phyloP scores from a whole-genome alignment of 2,113 vertebrate genomes.

The Pseudopipra pipra region DNA sequence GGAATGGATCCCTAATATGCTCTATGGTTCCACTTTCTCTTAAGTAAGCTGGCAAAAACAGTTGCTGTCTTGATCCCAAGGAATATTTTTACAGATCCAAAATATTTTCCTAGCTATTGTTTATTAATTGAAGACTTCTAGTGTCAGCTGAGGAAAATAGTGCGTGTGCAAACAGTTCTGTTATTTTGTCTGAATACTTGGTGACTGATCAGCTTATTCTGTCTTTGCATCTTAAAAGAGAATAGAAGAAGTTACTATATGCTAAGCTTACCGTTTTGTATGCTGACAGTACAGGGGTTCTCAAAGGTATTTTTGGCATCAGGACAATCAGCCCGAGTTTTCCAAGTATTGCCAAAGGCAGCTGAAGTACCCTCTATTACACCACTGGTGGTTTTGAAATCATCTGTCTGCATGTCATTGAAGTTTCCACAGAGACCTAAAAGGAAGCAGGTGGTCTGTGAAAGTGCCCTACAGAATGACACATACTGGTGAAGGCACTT shows the following conservation, averaged over 20 bases:
- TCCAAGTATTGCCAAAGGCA: conserved; percentile 89
- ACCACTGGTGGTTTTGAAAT: conserved; percentile 82
- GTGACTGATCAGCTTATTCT: neutral
- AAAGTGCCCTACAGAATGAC: neutral
- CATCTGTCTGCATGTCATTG: conserved; percentile 84
- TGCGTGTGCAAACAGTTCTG: neutral
- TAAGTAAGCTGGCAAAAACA: neutral
- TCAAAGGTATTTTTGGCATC: conserved; percentile 74
- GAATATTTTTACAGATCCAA: neutral
- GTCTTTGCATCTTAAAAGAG: neutral
- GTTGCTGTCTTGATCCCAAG: neutral
- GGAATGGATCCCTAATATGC: neutral
- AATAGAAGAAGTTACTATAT: neutral
- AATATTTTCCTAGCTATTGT: neutral
- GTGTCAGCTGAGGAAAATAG: neutral
- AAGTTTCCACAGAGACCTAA: conserved; percentile 94
- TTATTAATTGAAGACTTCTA: neutral
- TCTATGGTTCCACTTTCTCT: neutral
- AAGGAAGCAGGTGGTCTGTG: neutral
- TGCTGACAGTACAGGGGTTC: conserved; percentile 85
- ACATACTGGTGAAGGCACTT: neutral
- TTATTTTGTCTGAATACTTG: neutral
- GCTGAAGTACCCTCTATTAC: conserved; percentile 86
- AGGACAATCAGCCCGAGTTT: conserved; percentile 78
- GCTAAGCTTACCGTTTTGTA: conserved; percentile 81